Base-by-base conservation (phyloP, 2,888 invertebrate genomes). In the Argyresthia albistria region DNA sequence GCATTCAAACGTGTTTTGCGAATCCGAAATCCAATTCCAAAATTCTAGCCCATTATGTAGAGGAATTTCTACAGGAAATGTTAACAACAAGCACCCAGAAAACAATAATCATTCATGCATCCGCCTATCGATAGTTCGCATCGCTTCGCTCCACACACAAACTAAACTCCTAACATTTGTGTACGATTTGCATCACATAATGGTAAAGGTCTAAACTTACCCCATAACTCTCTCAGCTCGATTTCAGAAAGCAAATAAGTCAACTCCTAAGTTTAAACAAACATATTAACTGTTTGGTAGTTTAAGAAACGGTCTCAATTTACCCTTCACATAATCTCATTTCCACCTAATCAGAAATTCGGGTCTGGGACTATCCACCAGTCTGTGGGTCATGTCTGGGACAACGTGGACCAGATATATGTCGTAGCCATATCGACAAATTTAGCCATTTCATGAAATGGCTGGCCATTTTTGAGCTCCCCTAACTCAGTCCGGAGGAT, bases 341-440 rank as follows among this genome's bases (percentile, higher is more conserved):
- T 80, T 72, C 67, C 70, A 69, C 77, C 77, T 80, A 80, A 81
- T 81, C 80, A 80, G 78, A 81, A 81, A 80, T 79, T 76, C 64
- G 78, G 79, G 80, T 76, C 73, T 69, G 69, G 69, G 69, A 25
- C 25, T 25, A 25, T 25, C n/a, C n/a, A n/a, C n/a, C n/a, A n/a
- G n/a, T n/a, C n/a, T n/a, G n/a, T n/a, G n/a, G n/a, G n/a, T n/a
- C n/a, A n/a, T n/a, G n/a, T n/a, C n/a, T 4, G 25, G 2, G 6
- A 25, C 6, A 25, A 25, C 25, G 25, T 25, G 25, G 25, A 25
- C 25, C 25, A 25, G 25, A 25, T 6, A 25, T 25, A 25, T n/a
- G n/a, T n/a, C n/a, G n/a, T n/a, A n/a, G n/a, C n/a, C 25, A 25
- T 25, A 25, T n/a, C n/a, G n/a, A n/a, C n/a, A n/a, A n/a, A n/a